Conservation (phyloP, 2,888 invertebrate genomes). For the Ornithoptera alexandrae region DNA sequence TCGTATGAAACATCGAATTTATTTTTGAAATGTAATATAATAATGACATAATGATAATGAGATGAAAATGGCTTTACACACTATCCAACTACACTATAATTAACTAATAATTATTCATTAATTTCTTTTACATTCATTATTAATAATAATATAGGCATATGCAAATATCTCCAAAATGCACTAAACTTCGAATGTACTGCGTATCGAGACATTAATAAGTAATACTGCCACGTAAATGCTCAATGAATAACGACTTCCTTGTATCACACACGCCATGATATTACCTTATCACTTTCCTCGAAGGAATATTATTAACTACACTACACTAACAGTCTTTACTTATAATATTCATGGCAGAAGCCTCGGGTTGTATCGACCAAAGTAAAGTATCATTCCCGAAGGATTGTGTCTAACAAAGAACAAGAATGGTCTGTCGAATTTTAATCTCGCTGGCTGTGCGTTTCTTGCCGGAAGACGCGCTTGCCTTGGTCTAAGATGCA, state of each 20-base stretch:
- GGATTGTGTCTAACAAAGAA: slow-evolving; percentile 95
- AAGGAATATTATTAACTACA: slow-evolving; percentile 65
- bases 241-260: slow-evolving; percentile 56
- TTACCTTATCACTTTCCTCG: slow-evolving; percentile 72
- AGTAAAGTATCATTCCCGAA: slow-evolving; percentile 92
- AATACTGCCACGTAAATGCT: slow-evolving; percentile 78
- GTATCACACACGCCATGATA: slow-evolving; percentile 65
- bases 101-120: slow-evolving; percentile 49
- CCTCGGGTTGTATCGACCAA: slow-evolving; percentile 92
- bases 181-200: slow-evolving; percentile 47
- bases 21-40: slow-evolving; percentile 52
- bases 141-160: slow-evolving; percentile 47
- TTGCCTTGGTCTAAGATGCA: slow-evolving; percentile 85
- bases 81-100: slow-evolving; percentile 47
- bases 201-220: slow-evolving; percentile 60
- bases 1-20: slow-evolving; percentile 47
- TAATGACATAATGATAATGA: slow-evolving; percentile 43
- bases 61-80: slow-evolving; percentile 49
- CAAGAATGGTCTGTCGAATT: slow-evolving; percentile 92
- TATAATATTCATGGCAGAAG: slow-evolving; percentile 82
- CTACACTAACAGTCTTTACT: slow-evolving; percentile 74
- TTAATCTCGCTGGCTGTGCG: slow-evolving; percentile 83
- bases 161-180: slow-evolving; percentile 32
- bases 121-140: slow-evolving; percentile 54
- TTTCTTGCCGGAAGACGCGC: slow-evolving; percentile 85